Evolutionary conservation across 2,888 invertebrate genomes (phyloP), one percentile per base, ranked within the genome.

Genomic region (Metalampra italica): DNA sequence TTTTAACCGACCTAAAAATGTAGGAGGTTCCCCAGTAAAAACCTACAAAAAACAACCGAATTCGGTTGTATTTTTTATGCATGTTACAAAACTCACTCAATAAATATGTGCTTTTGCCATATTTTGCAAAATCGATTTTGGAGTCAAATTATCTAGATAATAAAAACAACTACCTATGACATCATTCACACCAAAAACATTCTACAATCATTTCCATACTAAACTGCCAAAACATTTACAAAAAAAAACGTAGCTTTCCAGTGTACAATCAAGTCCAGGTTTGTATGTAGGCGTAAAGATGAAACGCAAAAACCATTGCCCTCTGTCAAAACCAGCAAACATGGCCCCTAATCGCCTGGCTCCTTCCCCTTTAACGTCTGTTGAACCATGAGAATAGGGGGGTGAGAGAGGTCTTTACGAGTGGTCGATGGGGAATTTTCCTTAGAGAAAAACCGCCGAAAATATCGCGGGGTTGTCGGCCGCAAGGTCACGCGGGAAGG

Each of bases 381-480:
- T 22, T n/a, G 49, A 29, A 29, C 43, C 11, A 29, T 1, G 14
- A 7, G 5, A 5, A 42, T 29, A 9, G 60, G 48, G 66, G 50
- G 60, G 64, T 32, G 51, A 9, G 66, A 61, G 38, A 62, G 82
- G 39, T 78, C 83, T 57, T 13, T 34, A 41, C 22, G 8, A n/a
- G 15, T 79, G 77, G 82, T 55, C 59, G 51, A 60, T 66, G 61
- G 59, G 50, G 61, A 78, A 80, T 83, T 86, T 86, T 84, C 82
- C 80, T 78, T 70, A 60, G 75, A 82, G 83, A 84, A 85, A 85
- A 84, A 79, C 74, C 71, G 66, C 78, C 77, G 79, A 83, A 85
- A 85, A 83, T 81, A 78, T 67, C 7, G 7, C 66, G 58, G 56
- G 56, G 69, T 81, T 75, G 66, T 70, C 68, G 78, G 71, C 75